Evolutionary conservation across 2,888 invertebrate genomes (phyloP), one percentile per base, ranked within the genome.

Genomic region (Hoplodrina blanda): DNA sequence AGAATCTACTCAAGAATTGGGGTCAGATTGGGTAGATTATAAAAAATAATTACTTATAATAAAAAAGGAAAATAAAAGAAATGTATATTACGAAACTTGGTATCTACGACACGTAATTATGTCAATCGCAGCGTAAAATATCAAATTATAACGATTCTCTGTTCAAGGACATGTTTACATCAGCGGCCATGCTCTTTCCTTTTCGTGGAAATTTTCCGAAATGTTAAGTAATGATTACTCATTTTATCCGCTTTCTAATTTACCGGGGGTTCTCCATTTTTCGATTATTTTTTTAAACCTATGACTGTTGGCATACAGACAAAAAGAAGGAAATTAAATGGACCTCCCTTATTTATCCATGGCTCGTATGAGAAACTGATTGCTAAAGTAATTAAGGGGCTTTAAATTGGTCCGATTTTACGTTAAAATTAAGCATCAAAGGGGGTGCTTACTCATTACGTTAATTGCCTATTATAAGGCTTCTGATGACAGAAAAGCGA

Each of bases 331-430:
- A 30, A 44, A 49, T 49, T 67, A 53, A 46, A 37, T 17, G 19
- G 11, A 53, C 17, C 4, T 33, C 33, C 20, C 11, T 57, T 53
- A 37, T 13, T 3, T 41, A 13, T 1, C 13, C 11, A 41, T 41
- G 41, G 13, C 4, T 41, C 41, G 41, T 41, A 13, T 11, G 37
- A 30, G 25, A 55, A 52, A 55, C 15, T 52, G 4, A 71, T 63
- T 78, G 55, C 37, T 49, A 20, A 70, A 54, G 13, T 49, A 77
- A 55, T 63, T 60, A 55, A n/a, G 20, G 15, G 46, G 62, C 25
- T 60, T 62, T 37, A 25, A 37, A 44, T 37, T 37, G 19, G 30
- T 52, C 46, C 20, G n/a, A 54, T 52, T 54, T 11, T 37, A 46
- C 19, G 5, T 25, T 44, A 13, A 76, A 52, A 76, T 76, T 4